A percentile compares a stretch with the other conserved stretches of the same genome.
Evolutionary conservation across 2,888 invertebrate species (phyloP).

Genomic region (Xylota sylvarum): DNA sequence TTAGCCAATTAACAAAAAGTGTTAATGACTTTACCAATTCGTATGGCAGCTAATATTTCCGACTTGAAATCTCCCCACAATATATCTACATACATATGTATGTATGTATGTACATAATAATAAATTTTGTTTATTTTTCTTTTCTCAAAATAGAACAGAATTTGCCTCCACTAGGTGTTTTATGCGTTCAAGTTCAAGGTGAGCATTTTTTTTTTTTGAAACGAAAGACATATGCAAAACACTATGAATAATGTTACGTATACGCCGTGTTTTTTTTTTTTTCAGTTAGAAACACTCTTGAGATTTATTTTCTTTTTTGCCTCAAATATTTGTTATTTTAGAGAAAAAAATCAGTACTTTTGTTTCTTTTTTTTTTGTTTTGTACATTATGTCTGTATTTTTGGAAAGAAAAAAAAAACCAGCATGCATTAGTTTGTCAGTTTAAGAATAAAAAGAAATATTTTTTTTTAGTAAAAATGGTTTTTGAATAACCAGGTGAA

Average conservation of each 20-base stretch:
- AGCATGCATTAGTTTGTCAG: too few relatives aligned
- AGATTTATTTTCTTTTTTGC: not conserved
- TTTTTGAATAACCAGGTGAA: too few relatives aligned
- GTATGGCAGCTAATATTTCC: constrained; percentile 1
- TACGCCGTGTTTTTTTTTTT: not conserved
- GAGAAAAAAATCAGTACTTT: too few relatives aligned
- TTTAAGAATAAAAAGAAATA: too few relatives aligned
- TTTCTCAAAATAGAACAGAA: constrained; percentile 5
- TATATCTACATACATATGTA: too few relatives aligned
- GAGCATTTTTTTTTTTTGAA: not conserved
- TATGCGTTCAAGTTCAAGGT: constrained; percentile 15
- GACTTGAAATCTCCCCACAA: not conserved
- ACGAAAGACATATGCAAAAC: not conserved
- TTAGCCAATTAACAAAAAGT: not conserved
- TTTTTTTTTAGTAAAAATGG: too few relatives aligned
- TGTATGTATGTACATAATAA: not conserved
- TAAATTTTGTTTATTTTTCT: not conserved
- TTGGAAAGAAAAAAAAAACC: too few relatives aligned
- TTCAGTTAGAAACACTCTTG: too few relatives aligned
- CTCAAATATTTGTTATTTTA: too few relatives aligned
- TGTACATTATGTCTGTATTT: too few relatives aligned
- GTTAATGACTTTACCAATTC: not conserved
- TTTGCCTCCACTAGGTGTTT: constrained; percentile 4
- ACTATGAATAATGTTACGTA: not conserved
- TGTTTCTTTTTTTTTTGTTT: too few relatives aligned